Percentiles rank a stretch among this genome's conserved stretches.
phyloP scores from a whole-genome alignment of 2,797 vertebrate species.

The Limnodromus scolopaceus region DNA sequence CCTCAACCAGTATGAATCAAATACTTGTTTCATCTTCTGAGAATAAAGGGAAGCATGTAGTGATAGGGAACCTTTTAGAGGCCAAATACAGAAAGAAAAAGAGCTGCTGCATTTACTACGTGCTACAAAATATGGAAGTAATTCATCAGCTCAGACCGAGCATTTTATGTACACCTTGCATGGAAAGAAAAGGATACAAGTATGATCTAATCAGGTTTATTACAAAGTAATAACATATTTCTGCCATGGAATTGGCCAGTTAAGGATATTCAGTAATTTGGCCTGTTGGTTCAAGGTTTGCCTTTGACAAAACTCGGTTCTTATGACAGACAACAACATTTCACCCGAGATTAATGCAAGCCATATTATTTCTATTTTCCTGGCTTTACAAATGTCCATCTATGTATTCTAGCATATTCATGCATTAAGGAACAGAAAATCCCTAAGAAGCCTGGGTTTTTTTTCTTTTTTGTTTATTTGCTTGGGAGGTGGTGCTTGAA shows the following conservation, averaged over 20 bases:
- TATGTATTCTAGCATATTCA: background rate
- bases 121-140: background rate
- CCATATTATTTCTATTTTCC: background rate
- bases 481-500: background rate
- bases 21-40: background rate
- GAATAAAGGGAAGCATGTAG: background rate
- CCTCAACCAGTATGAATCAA: background rate
- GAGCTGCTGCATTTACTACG: background rate
- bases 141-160: background rate
- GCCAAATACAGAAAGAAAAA: background rate
- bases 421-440: background rate
- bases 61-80: background rate
- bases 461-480: background rate
- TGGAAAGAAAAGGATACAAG: background rate
- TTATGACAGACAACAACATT: background rate
- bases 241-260: background rate
- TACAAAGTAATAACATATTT: background rate
- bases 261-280: background rate
- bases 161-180: background rate
- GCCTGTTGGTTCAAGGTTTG: background rate
- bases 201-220: background rate
- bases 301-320: background rate
- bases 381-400: background rate
- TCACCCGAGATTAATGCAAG: background rate
- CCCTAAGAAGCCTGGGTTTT: background rate